These are phyloP conservation scores for Sebastes hubbsi DNA, from an alignment of 2,797 vertebrate species.

Conservation along the genomic window DNA sequence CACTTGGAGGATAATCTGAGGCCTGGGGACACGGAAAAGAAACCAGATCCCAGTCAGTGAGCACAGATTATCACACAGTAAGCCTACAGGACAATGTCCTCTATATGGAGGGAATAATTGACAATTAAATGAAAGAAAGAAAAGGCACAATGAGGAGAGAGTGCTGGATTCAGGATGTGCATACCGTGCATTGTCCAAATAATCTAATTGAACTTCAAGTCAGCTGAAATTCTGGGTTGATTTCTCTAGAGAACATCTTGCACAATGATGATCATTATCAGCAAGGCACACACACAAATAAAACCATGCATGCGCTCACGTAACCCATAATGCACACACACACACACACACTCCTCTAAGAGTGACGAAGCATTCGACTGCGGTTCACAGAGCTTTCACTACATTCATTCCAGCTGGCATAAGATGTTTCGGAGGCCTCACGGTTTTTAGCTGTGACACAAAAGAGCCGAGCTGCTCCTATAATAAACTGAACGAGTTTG, in stretches of 20 bases:
- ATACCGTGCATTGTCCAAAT: constrained; percentile 47
- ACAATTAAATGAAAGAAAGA: constrained; percentile 23
- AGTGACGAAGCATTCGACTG: constrained; percentile 58
- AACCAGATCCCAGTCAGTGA: background rate
- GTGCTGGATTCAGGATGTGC: constrained; percentile 32
- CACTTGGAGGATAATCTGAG: background rate
- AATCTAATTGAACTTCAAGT: constrained; percentile 66
- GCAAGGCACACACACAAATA: constrained; percentile 2
- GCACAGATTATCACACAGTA: background rate
- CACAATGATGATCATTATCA: constrained; percentile 64
- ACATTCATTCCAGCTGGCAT: background rate
- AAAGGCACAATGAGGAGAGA: constrained; percentile 36
- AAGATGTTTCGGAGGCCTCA: constrained; percentile 4
- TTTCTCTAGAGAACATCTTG: constrained; percentile 63
- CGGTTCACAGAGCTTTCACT: background rate
- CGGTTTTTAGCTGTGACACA: constrained; percentile 21
- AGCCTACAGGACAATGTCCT: background rate
- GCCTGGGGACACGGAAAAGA: background rate
- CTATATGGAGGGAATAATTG: constrained; percentile 7
- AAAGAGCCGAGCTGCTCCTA: constrained; percentile 20
- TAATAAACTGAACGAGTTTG: constrained; percentile 52
- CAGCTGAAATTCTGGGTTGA: constrained; percentile 66
- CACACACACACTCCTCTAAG: constrained; percentile 8
- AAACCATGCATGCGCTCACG: background rate
- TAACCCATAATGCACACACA: background rate